Evolutionary conservation across 2,113 vertebrate species (phyloP).

Genomic region (Phylloscopus trochilus): DNA sequence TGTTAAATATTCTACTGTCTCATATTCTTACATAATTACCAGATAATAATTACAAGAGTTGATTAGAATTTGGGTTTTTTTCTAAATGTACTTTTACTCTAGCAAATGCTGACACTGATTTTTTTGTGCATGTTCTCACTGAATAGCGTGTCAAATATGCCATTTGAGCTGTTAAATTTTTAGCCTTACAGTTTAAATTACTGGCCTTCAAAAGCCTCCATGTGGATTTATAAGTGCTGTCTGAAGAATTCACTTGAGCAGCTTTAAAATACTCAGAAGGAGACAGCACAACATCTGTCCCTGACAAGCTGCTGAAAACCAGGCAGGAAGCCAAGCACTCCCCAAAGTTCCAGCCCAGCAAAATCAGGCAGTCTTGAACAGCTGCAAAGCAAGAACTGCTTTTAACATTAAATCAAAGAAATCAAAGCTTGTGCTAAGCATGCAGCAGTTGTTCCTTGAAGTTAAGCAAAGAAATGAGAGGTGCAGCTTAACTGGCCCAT

Average conservation of each 20-base stretch:
- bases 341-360: constrained; percentile 16
- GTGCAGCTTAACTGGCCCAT: neutral
- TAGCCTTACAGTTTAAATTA: constrained; percentile 28
- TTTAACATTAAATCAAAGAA: constrained; percentile 29
- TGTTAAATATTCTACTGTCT: neutral
- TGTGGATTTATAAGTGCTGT: constrained; percentile 49
- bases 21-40: neutral
- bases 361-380: constrained; percentile 3
- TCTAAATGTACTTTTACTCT: neutral
- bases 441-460: neutral
- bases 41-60: neutral
- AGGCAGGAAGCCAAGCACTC: constrained; percentile 53
- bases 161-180: neutral
- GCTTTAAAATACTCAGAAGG: constrained; percentile 46
- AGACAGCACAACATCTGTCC: constrained; percentile 61
- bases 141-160: neutral
- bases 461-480: neutral
- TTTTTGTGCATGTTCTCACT: neutral
- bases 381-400: constrained; percentile 25
- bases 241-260: constrained; percentile 58
- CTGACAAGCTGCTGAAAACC: constrained; percentile 45
- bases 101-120: neutral
- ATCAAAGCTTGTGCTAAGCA: neutral
- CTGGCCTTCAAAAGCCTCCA: constrained; percentile 38
- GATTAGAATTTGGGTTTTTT: neutral